These are phyloP conservation scores for roundworm (Caenorhabditis elegans) DNA, from an alignment of 1,140 invertebrate genomes.

Conservation along the genomic window DNA sequence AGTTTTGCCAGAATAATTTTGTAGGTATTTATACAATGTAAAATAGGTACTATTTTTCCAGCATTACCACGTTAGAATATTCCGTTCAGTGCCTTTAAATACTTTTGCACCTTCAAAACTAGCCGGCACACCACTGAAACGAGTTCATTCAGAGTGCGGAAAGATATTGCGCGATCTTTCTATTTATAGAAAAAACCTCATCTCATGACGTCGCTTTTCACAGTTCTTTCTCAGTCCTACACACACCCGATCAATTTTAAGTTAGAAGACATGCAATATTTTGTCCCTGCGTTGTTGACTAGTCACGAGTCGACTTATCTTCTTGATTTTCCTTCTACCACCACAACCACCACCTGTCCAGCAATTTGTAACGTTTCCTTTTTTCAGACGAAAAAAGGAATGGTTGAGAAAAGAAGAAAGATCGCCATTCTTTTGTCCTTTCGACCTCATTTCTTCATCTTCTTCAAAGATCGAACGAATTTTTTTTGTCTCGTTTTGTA, in stretches of 20 bases:
- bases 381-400: neutral
- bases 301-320: constrained; percentile 15
- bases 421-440: neutral
- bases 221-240: neutral
- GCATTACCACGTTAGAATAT: too few relatives aligned
- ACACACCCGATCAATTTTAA: neutral
- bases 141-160: neutral
- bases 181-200: neutral
- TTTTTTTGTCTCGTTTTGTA: too few relatives aligned
- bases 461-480: neutral
- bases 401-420: neutral
- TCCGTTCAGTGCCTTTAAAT: too few relatives aligned
- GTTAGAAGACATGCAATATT: neutral
- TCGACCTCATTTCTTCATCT: neutral
- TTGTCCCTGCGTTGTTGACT: neutral
- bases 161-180: neutral
- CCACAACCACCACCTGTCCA: neutral
- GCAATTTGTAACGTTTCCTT: neutral
- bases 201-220: neutral
- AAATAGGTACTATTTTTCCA: too few relatives aligned
- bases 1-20: too few relatives aligned
- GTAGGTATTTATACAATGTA: too few relatives aligned
- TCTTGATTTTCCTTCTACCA: neutral
- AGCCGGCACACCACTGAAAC: too few relatives aligned
- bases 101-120: too few relatives aligned